Conservation (phyloP, 1,140 invertebrate genomes). For the Microplitis mediator region DNA sequence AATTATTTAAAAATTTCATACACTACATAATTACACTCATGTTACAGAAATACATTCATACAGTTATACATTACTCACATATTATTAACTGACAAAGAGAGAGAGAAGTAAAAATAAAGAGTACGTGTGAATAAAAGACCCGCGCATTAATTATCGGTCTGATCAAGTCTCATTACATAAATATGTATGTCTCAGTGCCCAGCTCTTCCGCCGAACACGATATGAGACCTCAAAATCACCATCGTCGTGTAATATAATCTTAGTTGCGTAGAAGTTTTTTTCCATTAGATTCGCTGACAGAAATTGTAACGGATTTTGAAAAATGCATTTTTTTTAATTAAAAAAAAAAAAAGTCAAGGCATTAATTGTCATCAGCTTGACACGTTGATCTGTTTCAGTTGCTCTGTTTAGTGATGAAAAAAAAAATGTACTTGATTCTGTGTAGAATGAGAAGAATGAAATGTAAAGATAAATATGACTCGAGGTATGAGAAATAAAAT, state of each 20-base stretch:
- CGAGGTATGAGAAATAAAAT: background rate
- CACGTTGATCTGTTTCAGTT: background rate
- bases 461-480: background rate
- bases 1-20: background rate
- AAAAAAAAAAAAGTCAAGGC: background rate
- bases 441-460: conserved; percentile 1
- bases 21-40: background rate
- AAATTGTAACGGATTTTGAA: background rate
- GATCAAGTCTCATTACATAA: background rate
- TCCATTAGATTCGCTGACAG: background rate
- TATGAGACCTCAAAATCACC: background rate
- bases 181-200: background rate
- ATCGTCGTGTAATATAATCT: background rate
- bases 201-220: background rate
- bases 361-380: too few relatives aligned
- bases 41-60: background rate
- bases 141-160: background rate
- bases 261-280: background rate
- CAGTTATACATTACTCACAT: background rate
- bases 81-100: background rate
- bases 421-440: background rate
- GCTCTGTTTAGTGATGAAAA: background rate
- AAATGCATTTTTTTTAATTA: background rate
- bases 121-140: too few relatives aligned
- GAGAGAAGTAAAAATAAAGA: too few relatives aligned